A percentile compares a stretch with the other conserved stretches of the same genome.
These are phyloP conservation scores for Lasioglossum vierecki DNA, from an alignment of 2,888 invertebrate species.

Conservation along the genomic window DNA sequence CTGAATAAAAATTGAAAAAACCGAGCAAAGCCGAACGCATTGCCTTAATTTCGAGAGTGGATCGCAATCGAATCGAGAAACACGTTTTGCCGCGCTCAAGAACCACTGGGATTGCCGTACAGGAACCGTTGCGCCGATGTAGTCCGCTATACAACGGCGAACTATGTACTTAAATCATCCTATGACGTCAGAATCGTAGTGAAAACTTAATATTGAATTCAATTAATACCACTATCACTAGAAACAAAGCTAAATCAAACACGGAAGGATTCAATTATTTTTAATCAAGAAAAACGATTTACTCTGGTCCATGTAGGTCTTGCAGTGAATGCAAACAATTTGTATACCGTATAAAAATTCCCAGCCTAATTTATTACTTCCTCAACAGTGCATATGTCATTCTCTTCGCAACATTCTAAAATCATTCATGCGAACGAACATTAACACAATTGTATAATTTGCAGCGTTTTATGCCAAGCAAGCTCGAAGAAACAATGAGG, in stretches of 20 bases:
- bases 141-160: not conserved
- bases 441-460: not conserved
- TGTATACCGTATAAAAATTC: not conserved
- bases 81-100: slow-evolving; percentile 11
- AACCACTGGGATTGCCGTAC: not conserved
- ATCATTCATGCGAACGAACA: not conserved
- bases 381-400: not conserved
- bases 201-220: not conserved
- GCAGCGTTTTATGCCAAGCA: not conserved
- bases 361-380: not conserved
- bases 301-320: not conserved
- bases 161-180: not conserved
- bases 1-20: slow-evolving; percentile 48
- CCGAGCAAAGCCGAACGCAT: slow-evolving; percentile 17
- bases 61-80: slow-evolving; percentile 19
- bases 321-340: not conserved
- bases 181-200: not conserved
- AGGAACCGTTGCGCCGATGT: not conserved
- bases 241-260: not conserved
- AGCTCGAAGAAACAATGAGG: not conserved
- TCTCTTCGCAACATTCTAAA: too few species aligned
- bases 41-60: slow-evolving; percentile 34
- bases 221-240: not conserved
- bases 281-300: not conserved
- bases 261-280: not conserved